Base-by-base conservation (phyloP, 2,113 vertebrate genomes). In the Mellivora capensis region DNA sequence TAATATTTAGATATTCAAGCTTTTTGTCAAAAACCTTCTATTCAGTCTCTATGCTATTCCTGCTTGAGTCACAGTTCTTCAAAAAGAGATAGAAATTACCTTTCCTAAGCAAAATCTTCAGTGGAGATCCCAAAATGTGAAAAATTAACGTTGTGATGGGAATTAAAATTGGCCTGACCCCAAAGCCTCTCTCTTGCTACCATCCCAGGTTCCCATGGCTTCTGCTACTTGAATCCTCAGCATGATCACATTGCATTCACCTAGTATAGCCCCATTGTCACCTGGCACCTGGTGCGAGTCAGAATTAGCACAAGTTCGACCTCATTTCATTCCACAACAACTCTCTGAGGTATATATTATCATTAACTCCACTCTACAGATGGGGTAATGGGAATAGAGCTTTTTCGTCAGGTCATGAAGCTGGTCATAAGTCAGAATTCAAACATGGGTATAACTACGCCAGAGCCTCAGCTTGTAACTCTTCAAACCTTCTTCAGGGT, bases 31-130 rank as follows among this genome's bases (percentile, higher is more conserved):
- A 83, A 47, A 27, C 49, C 81, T 91, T 49, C n/a, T 17, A 81
- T 2, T 93, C 52, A 64, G 23, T 20, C 34, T 20, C 9, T 94
- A 42, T 20, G 79, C 29, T 13, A 18, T 92, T 93, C 25, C 54
- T 90, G 39, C 57, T 67, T 83, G 39, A 72, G 62, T 87, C 42
- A 52, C 14, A 11, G 47, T 87, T 91, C 71, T 71, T 84, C 25
- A 47, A n/a, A 95, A 94, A 91, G 69, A 77, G 44, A 67, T 12
- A 85, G 29, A 17, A 57, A 94, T 84, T 90, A 69, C 13, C 17
- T 96, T 95, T 97, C 34, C 72, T 61, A 77, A 82, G 81, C 8
- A 44, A 81, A 83, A 57, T 86, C 79, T 61, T 87, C 83, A 62
- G 2, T 54, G 49, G 52, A 39, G 15, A 79, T 29, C 21, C 37